Base-by-base conservation (phyloP, 92 coral and sea anemone species). In the Diadumene lineata region DNA sequence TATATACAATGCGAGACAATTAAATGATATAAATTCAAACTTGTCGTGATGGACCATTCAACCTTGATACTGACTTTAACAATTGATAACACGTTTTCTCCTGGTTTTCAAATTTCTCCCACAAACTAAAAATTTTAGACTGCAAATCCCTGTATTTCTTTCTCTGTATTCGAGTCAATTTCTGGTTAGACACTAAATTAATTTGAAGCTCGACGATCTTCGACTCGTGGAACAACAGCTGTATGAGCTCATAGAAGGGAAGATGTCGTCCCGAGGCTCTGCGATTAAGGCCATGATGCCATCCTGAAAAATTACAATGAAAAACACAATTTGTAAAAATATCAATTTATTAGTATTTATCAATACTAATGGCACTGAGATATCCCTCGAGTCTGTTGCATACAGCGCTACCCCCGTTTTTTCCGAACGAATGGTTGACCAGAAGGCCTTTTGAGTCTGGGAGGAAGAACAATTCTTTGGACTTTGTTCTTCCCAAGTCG, bases 1-100 rank as follows among this genome's bases (percentile, higher is more conserved):
- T n/a, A n/a, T n/a, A n/a, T n/a, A n/a, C n/a, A n/a, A n/a, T n/a
- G n/a, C n/a, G n/a, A n/a, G n/a, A n/a, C n/a, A n/a, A n/a, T n/a
- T n/a, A n/a, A n/a, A n/a, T n/a, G n/a, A n/a, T n/a, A n/a, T n/a
- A 38, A 38, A 38, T 13, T 38, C 13, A 38, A 38, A 38, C 13
- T 6, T 6, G 13, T 75, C 85, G 0, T 68, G 78, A 18, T 56
- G 89, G 89, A 22, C 82, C 82, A 81, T 74, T 79, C 3, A 85
- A 62, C 3, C 26, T 70, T 0, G 89, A 79, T 26, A 84, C 73
- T 23, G 72, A 30, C 25, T 50, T 79, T 7, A 85, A 62, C 0
- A 79, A 80, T 58, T 85, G 82, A 1, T 25, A 9, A n/a, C 79
- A 56, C 17, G 75, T 77, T 43, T 62, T 84, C 7, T 46, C 31